These are phyloP conservation scores for Chloromyia formosa DNA, from an alignment of 2,888 invertebrate species.

Conservation along the genomic window DNA sequence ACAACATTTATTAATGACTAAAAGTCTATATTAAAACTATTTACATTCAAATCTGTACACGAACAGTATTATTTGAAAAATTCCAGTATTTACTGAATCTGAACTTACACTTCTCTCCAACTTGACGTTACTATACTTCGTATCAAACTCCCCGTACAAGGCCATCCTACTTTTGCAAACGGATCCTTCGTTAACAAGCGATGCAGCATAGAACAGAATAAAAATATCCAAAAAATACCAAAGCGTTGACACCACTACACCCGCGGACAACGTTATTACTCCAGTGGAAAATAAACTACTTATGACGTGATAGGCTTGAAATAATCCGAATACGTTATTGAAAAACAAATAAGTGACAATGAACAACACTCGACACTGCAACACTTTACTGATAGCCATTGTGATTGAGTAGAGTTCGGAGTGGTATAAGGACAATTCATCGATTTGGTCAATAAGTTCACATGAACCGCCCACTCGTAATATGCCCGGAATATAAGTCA, in stretches of 20 bases:
- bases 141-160: neutral
- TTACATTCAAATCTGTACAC: no score
- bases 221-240: constrained; percentile 2
- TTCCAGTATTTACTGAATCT: no score
- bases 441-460: neutral
- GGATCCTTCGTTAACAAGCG: neutral
- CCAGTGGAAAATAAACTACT: neutral
- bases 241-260: neutral
- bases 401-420: neutral
- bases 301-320: neutral
- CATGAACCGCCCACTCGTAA: neutral
- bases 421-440: neutral
- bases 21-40: no score
- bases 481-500: neutral
- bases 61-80: no score
- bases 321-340: neutral
- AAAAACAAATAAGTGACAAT: neutral
- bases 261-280: neutral
- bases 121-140: neutral
- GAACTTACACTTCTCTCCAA: constrained; percentile 5
- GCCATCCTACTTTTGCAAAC: neutral
- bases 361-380: neutral
- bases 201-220: neutral
- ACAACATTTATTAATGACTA: no score
- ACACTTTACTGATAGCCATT: neutral